A percentile compares a stretch with the other conserved stretches of the same genome.
Evolutionary conservation across 2,113 vertebrate genomes (phyloP).

Genomic region (Stercorarius parasiticus): DNA sequence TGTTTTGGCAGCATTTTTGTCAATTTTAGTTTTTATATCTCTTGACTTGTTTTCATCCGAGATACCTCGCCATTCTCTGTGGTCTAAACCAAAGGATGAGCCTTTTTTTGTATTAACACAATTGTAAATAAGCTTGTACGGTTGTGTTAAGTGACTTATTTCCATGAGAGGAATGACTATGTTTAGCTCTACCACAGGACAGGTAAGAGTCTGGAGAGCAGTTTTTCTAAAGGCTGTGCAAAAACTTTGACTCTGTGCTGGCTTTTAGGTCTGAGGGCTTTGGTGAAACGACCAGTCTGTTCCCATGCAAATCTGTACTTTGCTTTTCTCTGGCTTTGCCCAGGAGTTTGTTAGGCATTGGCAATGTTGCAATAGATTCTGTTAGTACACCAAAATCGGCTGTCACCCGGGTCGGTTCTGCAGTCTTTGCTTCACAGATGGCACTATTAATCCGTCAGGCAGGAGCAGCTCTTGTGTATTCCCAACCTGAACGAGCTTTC

Average conservation of each 20-base stretch:
- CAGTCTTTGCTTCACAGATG: not conserved
- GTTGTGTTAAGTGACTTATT: not conserved
- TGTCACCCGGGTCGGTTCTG: rapidly evolving
- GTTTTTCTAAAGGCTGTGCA: not conserved
- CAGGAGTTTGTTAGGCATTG: not conserved
- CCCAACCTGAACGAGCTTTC: not conserved
- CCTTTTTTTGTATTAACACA: not conserved
- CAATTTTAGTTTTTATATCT: not conserved
- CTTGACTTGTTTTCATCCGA: not conserved
- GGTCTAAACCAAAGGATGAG: not conserved
- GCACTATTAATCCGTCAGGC: slow-evolving; percentile 7
- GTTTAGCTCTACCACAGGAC: not conserved
- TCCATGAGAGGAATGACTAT: not conserved
- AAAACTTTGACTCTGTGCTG: not conserved
- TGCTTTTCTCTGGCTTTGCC: not conserved
- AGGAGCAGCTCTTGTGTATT: not conserved
- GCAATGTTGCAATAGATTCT: not conserved
- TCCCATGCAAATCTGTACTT: not conserved
- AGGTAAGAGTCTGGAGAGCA: not conserved
- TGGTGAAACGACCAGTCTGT: not conserved
- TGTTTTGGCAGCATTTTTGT: not conserved
- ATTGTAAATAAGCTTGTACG: not conserved
- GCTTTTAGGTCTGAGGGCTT: not conserved
- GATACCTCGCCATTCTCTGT: not conserved
- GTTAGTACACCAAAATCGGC: not conserved